These are phyloP conservation scores for Alethe diademata DNA, from an alignment of 2,113 vertebrate species.

Conservation along the genomic window DNA sequence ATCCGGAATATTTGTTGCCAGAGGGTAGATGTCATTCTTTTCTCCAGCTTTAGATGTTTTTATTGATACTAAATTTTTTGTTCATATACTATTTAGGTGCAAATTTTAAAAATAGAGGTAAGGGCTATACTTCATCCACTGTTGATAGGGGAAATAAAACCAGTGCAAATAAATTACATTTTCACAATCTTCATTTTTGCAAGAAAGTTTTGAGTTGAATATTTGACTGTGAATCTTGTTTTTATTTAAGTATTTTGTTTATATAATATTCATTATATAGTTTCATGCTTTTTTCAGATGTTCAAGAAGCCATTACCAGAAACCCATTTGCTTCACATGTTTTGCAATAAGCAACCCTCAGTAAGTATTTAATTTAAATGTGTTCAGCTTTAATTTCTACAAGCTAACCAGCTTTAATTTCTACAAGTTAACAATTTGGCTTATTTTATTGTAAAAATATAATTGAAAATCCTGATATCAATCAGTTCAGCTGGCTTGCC, in stretches of 20 bases:
- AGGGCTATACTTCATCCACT: background rate
- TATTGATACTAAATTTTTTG: background rate
- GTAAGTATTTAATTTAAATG: constrained; percentile 74
- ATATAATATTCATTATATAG: background rate
- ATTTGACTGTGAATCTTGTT: background rate
- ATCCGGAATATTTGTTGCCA: background rate
- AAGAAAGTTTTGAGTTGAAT: background rate
- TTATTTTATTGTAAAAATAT: background rate
- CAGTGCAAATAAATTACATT: background rate
- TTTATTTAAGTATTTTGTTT: background rate
- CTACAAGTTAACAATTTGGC: background rate
- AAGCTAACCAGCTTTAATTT: background rate
- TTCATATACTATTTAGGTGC: background rate
- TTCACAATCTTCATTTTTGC: background rate
- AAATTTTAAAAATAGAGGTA: background rate
- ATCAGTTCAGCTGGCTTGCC: background rate
- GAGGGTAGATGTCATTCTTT: background rate
- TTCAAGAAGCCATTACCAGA: constrained; percentile 75
- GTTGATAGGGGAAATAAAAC: background rate
- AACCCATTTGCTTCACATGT: constrained; percentile 62
- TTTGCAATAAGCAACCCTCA: constrained; percentile 63
- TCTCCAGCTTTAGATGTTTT: background rate
- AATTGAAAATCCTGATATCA: background rate
- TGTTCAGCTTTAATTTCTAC: background rate
- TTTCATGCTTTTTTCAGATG: constrained; percentile 74